Percentiles rank a stretch among this genome's conserved stretches.
Evolutionary conservation across 2,888 invertebrate genomes (phyloP).

Genomic region (Drosophila formosana): DNA sequence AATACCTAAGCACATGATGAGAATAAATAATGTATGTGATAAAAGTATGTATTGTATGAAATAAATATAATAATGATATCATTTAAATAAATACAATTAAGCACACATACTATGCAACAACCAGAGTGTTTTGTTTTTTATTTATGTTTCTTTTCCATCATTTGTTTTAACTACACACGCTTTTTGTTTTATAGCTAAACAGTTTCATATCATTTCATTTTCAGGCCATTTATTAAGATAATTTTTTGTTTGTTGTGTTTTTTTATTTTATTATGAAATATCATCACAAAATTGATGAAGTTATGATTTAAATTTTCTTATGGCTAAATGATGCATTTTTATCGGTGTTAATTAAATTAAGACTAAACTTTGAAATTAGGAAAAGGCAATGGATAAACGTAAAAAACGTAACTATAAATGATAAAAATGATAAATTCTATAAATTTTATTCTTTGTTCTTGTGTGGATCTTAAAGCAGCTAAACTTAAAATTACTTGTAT

Average conservation of each 20-base stretch:
- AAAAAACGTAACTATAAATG: constrained; percentile 22
- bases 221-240: constrained; percentile 42
- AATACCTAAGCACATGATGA: constrained; percentile 60
- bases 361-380: constrained; percentile 52
- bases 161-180: constrained; percentile 52
- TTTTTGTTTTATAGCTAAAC: constrained; percentile 42
- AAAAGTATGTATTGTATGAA: constrained; percentile 11
- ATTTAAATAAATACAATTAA: constrained; percentile 43
- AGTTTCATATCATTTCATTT: constrained; percentile 40
- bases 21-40: constrained; percentile 27
- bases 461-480: constrained; percentile 67
- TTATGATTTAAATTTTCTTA: constrained; percentile 62
- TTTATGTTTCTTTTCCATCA: constrained; percentile 6
- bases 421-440: constrained; percentile 35
- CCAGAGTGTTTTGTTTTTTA: constrained; percentile 58
- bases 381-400: constrained; percentile 32
- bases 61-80: constrained; percentile 29
- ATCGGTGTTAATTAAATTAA: constrained; percentile 52
- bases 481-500: constrained; percentile 74
- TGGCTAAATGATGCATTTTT: constrained; percentile 59
- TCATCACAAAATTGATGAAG: constrained; percentile 80
- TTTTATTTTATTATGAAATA: constrained; percentile 48
- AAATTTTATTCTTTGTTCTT: constrained; percentile 58
- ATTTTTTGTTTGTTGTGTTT: constrained; percentile 4
- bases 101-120: constrained; percentile 64